A percentile compares a stretch with the other conserved stretches of the same genome.
phyloP scores from a whole-genome alignment of 2,113 vertebrate species.

The Mastomys natalensis region DNA sequence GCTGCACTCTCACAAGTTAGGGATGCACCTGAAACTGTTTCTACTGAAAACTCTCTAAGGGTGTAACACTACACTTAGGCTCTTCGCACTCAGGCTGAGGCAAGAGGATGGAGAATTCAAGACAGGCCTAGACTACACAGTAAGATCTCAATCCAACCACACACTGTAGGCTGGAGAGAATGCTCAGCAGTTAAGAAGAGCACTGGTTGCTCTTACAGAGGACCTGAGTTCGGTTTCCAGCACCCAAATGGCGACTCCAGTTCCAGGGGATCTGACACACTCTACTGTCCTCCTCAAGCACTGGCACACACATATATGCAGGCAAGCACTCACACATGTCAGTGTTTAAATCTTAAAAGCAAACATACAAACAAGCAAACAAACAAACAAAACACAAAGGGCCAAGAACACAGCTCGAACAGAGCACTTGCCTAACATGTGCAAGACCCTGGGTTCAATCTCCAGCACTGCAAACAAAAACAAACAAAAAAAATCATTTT shows the following conservation, averaged over 20 bases:
- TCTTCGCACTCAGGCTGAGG: not conserved
- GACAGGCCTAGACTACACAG: not conserved
- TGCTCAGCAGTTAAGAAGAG: not conserved
- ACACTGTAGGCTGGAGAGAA: not conserved
- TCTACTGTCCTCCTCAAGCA: not conserved
- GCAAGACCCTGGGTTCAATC: constrained; percentile 33
- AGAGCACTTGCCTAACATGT: constrained; percentile 34
- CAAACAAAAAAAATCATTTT: constrained; percentile 15
- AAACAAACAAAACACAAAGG: not conserved
- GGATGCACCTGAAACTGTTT: not conserved
- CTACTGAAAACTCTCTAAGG: not conserved
- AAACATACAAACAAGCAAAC: not conserved
- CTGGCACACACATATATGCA: not conserved
- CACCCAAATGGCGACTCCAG: not conserved
- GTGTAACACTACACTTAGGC: not conserved
- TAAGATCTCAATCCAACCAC: not conserved
- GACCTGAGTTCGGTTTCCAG: not conserved
- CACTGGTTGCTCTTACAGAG: not conserved
- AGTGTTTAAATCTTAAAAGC: not conserved
- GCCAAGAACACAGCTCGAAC: not conserved
- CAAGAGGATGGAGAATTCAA: not conserved
- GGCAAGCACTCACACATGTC: not conserved
- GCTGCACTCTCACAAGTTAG: not conserved
- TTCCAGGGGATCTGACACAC: too few species aligned
- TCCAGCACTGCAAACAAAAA: constrained; percentile 34